Base-by-base conservation (phyloP, 2,797 vertebrate species). In the Gallirallus australis region DNA sequence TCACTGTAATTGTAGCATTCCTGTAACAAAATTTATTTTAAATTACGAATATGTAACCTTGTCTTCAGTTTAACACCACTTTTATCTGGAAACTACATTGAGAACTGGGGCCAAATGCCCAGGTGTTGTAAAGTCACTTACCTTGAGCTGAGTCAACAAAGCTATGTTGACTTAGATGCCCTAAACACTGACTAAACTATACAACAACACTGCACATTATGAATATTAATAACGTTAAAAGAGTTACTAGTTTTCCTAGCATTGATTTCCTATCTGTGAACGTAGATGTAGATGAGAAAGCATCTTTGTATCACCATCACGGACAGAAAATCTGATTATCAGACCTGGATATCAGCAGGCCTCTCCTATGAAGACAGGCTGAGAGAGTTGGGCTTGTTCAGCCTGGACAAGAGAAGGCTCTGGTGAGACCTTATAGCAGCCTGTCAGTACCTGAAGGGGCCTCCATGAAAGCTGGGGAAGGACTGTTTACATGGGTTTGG, bases 11-110 rank as follows among this genome's bases (percentile, higher is more conserved):
- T 71, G 71, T 53, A 91, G 47, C 40, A 71, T 47, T 78, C 52
- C 28, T 89, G 23, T 64, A 70, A 79, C 27, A 75, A 94, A 93
- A 35, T 84, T 93, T 88, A 52, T 37, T 83, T 65, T 37, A 94
- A 91, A 91, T 78, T 81, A 86, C 0, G 1, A 78, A 69, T 56
- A 86, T 56, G 12, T 81, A 96, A 91, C 63, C 52, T 89, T 60
- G 52, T 91, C 77, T 93, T 92, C 61, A 88, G 39, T 83, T 88
- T 76, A 90, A 88, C 33, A 57, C 64, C 21, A 40, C 8, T 86
- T 73, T 64, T 90, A 35, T 69, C 35, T 76, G 54, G 39, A 89
- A 95, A 82, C 37, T 31, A 61, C 19, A 71, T 6, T 75, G n/a
- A 91, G n/a, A 86, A 89, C 9, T 23, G 47, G 10, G 59, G 73